A percentile compares a stretch with the other conserved stretches of the same genome.
These are phyloP conservation scores for Poeciliopsis paucimaculata DNA, from an alignment of 2,797 vertebrate species.

Conservation along the genomic window DNA sequence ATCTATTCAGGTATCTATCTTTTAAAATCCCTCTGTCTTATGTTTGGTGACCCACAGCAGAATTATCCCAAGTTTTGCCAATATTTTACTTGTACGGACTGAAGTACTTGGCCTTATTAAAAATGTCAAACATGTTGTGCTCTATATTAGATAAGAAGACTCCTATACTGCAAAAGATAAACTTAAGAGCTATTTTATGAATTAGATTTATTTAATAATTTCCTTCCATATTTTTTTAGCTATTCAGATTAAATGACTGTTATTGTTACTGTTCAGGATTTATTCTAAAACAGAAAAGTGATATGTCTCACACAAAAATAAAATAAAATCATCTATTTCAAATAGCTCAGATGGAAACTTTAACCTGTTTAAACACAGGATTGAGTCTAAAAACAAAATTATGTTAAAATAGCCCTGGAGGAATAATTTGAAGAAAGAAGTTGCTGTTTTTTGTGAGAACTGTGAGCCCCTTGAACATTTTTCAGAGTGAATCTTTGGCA, in stretches of 20 bases:
- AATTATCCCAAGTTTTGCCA: background rate
- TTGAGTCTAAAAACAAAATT: background rate
- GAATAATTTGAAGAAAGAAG: background rate
- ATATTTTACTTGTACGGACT: background rate
- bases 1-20: background rate
- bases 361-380: background rate
- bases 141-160: background rate
- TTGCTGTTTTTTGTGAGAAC: constrained; percentile 40
- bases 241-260: background rate
- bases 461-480: constrained; percentile 46
- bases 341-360: background rate
- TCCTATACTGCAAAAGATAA: background rate
- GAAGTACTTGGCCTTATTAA: background rate
- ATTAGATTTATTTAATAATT: background rate
- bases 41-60: background rate
- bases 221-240: background rate
- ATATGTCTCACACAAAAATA: background rate
- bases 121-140: background rate
- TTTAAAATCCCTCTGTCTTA: background rate
- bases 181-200: background rate
- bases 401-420: background rate
- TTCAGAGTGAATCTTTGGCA: constrained; percentile 55
- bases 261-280: background rate
- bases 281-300: background rate
- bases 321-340: background rate